These are phyloP conservation scores for Antennarius maculatus DNA, from an alignment of 2,797 vertebrate genomes.

Conservation along the genomic window DNA sequence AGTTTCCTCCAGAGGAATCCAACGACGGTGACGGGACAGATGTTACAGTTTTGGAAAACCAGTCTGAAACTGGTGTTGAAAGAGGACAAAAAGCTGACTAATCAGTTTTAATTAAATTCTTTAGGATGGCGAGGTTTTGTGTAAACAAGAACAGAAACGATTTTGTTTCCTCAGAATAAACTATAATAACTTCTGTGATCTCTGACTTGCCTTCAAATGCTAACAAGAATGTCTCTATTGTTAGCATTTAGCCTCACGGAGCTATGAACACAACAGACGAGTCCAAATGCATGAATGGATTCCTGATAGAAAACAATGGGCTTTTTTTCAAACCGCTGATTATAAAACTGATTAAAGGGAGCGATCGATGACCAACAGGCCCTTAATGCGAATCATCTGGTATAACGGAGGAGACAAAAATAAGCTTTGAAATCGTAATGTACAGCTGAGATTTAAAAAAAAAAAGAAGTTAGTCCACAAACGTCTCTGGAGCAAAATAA, in stretches of 20 bases:
- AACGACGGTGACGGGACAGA: background rate
- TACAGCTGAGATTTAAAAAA: too few species aligned
- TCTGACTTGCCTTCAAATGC: too few species aligned
- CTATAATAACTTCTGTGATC: too few species aligned
- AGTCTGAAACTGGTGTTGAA: background rate
- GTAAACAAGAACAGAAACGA: too few species aligned
- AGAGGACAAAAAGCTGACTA: too few species aligned
- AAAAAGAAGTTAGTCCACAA: too few species aligned
- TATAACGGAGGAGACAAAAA: slow-evolving; percentile 9
- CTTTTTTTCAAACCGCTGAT: background rate
- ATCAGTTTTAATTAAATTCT: too few species aligned
- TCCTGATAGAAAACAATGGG: background rate
- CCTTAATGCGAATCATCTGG: slow-evolving; percentile 11
- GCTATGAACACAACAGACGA: background rate
- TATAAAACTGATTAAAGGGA: slow-evolving; percentile 5
- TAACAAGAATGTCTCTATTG: too few species aligned
- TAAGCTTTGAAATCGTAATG: background rate
- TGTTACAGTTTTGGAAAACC: background rate
- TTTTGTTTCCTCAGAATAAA: too few species aligned
- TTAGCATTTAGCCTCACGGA: too few species aligned
- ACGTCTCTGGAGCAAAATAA: too few species aligned
- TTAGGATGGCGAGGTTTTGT: too few species aligned
- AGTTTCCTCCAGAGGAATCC: background rate
- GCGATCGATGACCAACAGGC: background rate
- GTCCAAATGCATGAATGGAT: background rate